Evolutionary conservation across 2,113 vertebrate genomes (phyloP).

Genomic region (Calidris pygmaea): DNA sequence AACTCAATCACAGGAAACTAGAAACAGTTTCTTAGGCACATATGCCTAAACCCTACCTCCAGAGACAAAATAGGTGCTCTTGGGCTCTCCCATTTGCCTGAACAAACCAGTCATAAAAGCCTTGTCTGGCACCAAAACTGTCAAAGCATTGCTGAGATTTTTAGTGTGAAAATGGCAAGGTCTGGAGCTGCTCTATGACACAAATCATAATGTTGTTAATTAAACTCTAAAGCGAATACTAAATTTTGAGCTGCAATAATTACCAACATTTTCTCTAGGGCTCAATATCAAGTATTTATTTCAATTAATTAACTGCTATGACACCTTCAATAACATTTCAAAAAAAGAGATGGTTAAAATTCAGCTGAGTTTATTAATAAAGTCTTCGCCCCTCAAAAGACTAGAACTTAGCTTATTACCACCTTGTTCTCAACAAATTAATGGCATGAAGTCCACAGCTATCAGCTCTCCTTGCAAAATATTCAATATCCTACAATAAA

Average conservation of each 20-base stretch:
- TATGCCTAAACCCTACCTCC: not conserved
- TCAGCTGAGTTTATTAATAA: not conserved
- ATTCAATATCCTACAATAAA: slow-evolving; percentile 32
- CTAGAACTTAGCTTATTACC: not conserved
- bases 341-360: not conserved
- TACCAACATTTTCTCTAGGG: not conserved
- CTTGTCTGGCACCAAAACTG: not conserved
- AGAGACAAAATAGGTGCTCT: not conserved
- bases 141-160: not conserved
- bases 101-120: not conserved
- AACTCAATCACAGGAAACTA: not conserved
- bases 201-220: not conserved
- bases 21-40: not conserved
- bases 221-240: slow-evolving; percentile 23
- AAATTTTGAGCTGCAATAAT: not conserved
- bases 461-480: slow-evolving; percentile 34
- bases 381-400: not conserved
- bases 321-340: not conserved
- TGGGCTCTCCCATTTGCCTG: not conserved
- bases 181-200: not conserved
- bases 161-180: not conserved
- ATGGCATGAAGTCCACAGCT: not conserved
- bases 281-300: not conserved
- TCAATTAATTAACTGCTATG: slow-evolving; percentile 1
- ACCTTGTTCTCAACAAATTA: slow-evolving; percentile 29